Percentiles rank a stretch among this genome's conserved stretches.
These are phyloP conservation scores for Ceratotherium simum DNA, from an alignment of 2,113 vertebrate genomes.

Conservation along the genomic window DNA sequence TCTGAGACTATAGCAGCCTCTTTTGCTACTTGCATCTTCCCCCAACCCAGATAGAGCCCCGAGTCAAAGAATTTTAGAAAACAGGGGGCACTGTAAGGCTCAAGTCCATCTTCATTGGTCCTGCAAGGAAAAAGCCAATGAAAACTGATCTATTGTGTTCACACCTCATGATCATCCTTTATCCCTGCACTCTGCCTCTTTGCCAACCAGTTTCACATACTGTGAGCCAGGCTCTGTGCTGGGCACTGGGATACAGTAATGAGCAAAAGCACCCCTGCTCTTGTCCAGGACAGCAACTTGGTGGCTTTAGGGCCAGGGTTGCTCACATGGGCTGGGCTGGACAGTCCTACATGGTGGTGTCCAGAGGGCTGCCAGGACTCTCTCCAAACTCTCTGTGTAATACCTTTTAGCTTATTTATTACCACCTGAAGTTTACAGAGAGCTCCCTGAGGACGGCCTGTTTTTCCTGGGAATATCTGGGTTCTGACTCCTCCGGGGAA, in stretches of 20 bases:
- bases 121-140: not conserved
- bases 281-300: not conserved
- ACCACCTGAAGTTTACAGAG: not conserved
- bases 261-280: not conserved
- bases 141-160: not conserved
- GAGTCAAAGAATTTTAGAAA: not conserved
- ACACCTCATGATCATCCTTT: no score
- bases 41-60: not conserved
- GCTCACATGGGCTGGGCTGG: not conserved
- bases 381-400: not conserved
- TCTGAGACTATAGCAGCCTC: not conserved
- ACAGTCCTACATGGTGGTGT: not conserved
- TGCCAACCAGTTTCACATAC: not conserved
- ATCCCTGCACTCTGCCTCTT: not conserved
- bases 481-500: not conserved
- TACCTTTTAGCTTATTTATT: not conserved
- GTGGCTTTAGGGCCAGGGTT: not conserved
- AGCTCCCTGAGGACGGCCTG: not conserved
- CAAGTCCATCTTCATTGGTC: not conserved
- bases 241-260: accelerated
- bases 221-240: not conserved
- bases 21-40: not conserved
- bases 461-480: not conserved
- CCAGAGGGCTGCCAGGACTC: not conserved
- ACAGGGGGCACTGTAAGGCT: no score